Conservation (phyloP, 2,797 vertebrate species). For the Trematomus bernacchii region DNA sequence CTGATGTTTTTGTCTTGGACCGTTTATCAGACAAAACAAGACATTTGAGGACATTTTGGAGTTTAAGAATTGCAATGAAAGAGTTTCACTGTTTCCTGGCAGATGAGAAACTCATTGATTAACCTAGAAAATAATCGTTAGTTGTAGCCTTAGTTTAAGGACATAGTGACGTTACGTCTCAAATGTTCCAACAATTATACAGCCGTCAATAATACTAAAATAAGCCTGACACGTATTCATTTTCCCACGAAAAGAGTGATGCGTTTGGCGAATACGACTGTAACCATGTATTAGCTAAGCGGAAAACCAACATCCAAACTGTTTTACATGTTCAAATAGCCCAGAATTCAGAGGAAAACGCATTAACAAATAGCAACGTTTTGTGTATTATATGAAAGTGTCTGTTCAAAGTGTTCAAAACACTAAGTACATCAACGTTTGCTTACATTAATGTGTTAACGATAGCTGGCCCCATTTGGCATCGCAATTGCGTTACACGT, state of each 20-base stretch:
- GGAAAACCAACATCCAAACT: not conserved
- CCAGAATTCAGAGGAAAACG: not conserved
- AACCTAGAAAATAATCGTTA: not conserved
- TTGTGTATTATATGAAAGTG: accelerated
- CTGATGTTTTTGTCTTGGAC: not conserved
- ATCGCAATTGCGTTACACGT: slow-evolving; percentile 47
- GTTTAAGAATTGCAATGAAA: too few relatives aligned
- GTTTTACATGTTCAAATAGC: not conserved
- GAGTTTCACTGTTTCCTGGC: too few relatives aligned
- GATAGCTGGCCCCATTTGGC: slow-evolving; percentile 8
- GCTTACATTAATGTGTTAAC: slow-evolving; percentile 1
- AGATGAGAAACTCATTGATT: not conserved
- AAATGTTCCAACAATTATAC: not conserved
- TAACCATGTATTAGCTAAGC: not conserved
- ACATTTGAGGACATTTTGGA: too few relatives aligned
- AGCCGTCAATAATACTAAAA: not conserved
- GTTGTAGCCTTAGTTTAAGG: not conserved
- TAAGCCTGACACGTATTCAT: not conserved
- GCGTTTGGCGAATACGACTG: not conserved
- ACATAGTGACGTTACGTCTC: not conserved
- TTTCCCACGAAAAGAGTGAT: not conserved
- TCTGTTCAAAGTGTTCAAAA: not conserved
- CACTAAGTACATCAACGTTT: not conserved
- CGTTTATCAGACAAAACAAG: not conserved
- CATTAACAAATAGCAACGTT: accelerated